Evolutionary conservation across 2,888 invertebrate genomes (phyloP).

Genomic region (Caenorhabditis becei): DNA sequence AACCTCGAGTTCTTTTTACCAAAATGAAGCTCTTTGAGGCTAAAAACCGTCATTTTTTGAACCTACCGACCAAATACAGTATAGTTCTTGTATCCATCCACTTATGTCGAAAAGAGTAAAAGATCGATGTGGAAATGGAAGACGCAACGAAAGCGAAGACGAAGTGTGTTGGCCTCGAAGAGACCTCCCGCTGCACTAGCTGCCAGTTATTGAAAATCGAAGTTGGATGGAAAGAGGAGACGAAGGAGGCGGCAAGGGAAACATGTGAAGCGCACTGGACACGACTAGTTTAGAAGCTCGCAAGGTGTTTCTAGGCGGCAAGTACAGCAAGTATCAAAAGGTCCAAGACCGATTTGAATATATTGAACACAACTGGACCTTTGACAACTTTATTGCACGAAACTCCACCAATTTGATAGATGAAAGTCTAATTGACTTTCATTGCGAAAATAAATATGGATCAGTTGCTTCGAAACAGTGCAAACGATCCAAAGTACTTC

Average conservation of each 20-base stretch:
- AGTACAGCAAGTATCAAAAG: too few relatives aligned
- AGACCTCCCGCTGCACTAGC: slow-evolving; percentile 48
- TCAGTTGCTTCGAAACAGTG: too few relatives aligned
- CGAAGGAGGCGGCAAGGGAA: slow-evolving; percentile 7
- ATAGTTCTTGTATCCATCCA: slow-evolving; percentile 1
- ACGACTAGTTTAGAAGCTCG: background rate
- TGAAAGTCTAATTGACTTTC: too few relatives aligned
- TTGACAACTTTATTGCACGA: too few relatives aligned
- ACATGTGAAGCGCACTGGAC: background rate
- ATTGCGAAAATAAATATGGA: too few relatives aligned
- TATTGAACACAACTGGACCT: too few relatives aligned
- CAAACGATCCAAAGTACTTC: too few relatives aligned
- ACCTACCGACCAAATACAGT: slow-evolving; percentile 1
- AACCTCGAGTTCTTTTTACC: too few relatives aligned
- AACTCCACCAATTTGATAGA: too few relatives aligned
- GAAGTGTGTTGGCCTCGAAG: slow-evolving; percentile 11
- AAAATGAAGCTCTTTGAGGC: background rate
- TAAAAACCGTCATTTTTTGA: background rate
- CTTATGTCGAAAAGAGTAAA: slow-evolving; percentile 27
- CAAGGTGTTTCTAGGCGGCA: background rate
- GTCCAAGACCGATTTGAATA: too few relatives aligned
- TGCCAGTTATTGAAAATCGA: slow-evolving; percentile 57
- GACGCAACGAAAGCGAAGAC: slow-evolving; percentile 19
- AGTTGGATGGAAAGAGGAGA: slow-evolving; percentile 23
- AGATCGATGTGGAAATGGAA: slow-evolving; percentile 37